These are phyloP conservation scores for Synergus itoensis DNA, from an alignment of 2,888 invertebrate species.

Conservation along the genomic window DNA sequence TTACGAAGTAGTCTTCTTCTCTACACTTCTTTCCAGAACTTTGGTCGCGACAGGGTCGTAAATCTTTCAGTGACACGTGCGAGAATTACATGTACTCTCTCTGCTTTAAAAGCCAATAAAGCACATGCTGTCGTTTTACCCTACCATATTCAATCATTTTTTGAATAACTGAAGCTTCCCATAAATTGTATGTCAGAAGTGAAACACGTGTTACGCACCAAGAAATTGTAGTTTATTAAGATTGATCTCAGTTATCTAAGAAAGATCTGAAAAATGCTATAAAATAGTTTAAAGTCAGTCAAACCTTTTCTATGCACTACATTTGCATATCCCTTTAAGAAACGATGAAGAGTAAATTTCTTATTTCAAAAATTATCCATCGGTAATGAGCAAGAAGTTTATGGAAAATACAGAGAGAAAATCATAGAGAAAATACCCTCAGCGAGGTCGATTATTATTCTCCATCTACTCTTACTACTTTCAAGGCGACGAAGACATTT, in stretches of 20 bases:
- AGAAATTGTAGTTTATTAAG: background rate
- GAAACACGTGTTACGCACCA: background rate
- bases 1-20: background rate
- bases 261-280: background rate
- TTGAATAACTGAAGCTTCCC: background rate
- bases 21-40: background rate
- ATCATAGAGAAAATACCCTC: conserved; percentile 8
- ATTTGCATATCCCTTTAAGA: background rate
- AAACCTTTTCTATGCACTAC: too few relatives aligned
- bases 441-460: conserved; percentile 12
- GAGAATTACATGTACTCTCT: conserved; percentile 3
- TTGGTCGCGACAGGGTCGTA: background rate
- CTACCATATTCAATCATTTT: background rate
- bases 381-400: background rate
- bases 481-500: conserved; percentile 1
- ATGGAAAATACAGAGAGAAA: background rate
- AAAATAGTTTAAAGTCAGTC: background rate
- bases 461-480: conserved; percentile 12
- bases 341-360: background rate
- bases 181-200: background rate
- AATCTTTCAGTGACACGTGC: conserved; percentile 7
- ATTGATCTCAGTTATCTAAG: background rate
- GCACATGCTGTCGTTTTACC: background rate
- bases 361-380: background rate
- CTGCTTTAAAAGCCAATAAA: conserved; percentile 21